These are phyloP conservation scores for Premnoplex brunnescens DNA, from an alignment of 2,797 vertebrate genomes.

Conservation along the genomic window DNA sequence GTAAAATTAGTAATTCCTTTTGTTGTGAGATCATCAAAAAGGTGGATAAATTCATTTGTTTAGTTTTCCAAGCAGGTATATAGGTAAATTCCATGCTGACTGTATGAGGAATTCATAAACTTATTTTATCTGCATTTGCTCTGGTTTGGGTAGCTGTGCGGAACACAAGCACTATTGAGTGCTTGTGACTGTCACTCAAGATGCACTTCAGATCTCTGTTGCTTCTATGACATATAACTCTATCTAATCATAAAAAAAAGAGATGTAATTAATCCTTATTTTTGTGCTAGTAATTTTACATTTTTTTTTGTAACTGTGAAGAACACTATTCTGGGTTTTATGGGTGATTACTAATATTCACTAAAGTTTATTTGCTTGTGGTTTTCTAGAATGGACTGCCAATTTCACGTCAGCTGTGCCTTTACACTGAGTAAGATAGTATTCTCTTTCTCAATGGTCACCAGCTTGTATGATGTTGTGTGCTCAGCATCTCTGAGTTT, in stretches of 20 bases:
- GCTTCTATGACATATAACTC: neutral
- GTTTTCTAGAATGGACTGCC: neutral
- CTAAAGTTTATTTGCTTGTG: neutral
- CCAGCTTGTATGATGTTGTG: neutral
- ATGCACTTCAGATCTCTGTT: neutral
- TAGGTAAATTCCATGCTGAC: accelerated
- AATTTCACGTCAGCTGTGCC: neutral
- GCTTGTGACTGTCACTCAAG: neutral
- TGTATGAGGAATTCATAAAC: neutral
- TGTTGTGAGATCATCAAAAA: neutral
- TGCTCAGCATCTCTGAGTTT: neutral
- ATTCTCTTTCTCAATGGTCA: neutral
- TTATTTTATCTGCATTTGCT: neutral
- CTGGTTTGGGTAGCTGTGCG: neutral
- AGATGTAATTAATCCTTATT: neutral
- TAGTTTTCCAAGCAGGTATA: neutral
- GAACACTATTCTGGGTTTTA: neutral
- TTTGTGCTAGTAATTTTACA: neutral
- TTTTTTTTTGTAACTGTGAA: neutral
- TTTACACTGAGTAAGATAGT: neutral
- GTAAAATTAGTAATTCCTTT: neutral
- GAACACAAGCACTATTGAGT: neutral
- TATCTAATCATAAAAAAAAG: neutral
- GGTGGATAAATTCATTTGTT: neutral
- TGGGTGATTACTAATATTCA: neutral